Evolutionary conservation across 2,797 vertebrate genomes (phyloP), one percentile per base, ranked within the genome.

Genomic region (Streptopelia turtur): DNA sequence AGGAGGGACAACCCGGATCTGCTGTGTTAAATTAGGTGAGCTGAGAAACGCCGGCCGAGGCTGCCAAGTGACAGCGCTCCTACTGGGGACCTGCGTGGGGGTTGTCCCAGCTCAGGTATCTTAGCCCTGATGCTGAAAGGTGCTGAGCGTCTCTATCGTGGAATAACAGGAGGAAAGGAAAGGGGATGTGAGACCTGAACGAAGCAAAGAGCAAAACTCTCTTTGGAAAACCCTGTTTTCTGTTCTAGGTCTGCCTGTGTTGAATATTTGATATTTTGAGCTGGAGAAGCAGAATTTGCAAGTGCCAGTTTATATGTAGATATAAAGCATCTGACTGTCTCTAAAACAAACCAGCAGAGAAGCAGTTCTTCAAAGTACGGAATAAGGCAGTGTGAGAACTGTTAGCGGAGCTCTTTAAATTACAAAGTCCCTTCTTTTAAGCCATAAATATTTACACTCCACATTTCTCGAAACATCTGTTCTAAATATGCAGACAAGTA

Each of bases 371-470:
- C 6, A 1, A 39, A 56, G 72, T 10, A 9, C 2, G 52, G 60
- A 41, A 47, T 55, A 31, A 41, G 65, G 83, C 90, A 68, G 77
- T 0, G 3, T 31, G 77, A 76, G 89, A 49, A 45, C 75, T 2
- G 1, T 24, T 28, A 28, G 83, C 7, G 74, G 55, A 86, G 70
- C 85, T 76, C 80, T 79, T 41, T 37, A 74, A n/a, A 57, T 80
- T 41, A 72, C 68, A 71, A 16, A 94, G 82, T 81, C 76, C 81
- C 71, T 83, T 78, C 88, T 93, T 90, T 85, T 41, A 89, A 75
- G 57, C 92, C 91, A 59, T 93, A 87, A 96, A 96, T 96, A 96
- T 95, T 96, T 95, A 91, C 91, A 77, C 72, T 71, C 33, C 89
- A 30, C 79, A 85, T 64, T 86, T 41, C 89, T 69, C 0, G 3